Base-by-base conservation (phyloP, 2,888 invertebrate species). In the Pogonocherus hispidulus region DNA sequence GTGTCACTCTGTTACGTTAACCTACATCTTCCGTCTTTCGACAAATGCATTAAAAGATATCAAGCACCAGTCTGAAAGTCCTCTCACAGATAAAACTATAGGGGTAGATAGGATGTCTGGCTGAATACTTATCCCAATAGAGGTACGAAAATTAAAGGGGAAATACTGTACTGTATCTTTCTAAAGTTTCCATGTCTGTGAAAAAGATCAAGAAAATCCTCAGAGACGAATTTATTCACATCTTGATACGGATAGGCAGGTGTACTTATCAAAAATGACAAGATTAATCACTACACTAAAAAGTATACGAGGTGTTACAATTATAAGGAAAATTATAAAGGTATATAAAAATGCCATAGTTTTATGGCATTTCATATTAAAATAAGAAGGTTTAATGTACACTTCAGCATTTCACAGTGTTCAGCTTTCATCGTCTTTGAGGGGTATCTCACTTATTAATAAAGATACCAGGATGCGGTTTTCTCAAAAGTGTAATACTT, bases 21-120 rank as follows among this genome's bases (percentile, higher is more conserved):
- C 27, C 27, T 27, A 27, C 27, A 27, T 27, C 27, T 27, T n/a
- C 49, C 20, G n/a, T 16, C 32, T 32, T 27, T 32, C 32, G 32
- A 52, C 52, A 32, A n/a, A 16, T 32, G 14, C 27, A 52, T 52
- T 52, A 52, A 8, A 14, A 32, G 18, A 27, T 52, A 23, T 52
- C 52, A 16, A 23, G 23, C 37, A 32, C 8, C 16, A 32, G 32
- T 32, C 52, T 32, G 18, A 52, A 52, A 52, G 52, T 32, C 35
- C 35, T 14, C 23, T 23, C 14, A 27, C 22, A 19, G 57, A 41
- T 46, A 57, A 22, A 44, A 20, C 9, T 41, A 27, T 23, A 41
- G 22, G 57, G 57, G 57, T 46, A 57, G 57, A 57, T 57, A 56
- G 56, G 37, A 54, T 35, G 54, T 52, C 52, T 14, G 35, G 37